Evolutionary conservation across 1,140 invertebrate genomes (phyloP), one percentile per base, ranked within the genome.

Genomic region (Periplaneta americana): DNA sequence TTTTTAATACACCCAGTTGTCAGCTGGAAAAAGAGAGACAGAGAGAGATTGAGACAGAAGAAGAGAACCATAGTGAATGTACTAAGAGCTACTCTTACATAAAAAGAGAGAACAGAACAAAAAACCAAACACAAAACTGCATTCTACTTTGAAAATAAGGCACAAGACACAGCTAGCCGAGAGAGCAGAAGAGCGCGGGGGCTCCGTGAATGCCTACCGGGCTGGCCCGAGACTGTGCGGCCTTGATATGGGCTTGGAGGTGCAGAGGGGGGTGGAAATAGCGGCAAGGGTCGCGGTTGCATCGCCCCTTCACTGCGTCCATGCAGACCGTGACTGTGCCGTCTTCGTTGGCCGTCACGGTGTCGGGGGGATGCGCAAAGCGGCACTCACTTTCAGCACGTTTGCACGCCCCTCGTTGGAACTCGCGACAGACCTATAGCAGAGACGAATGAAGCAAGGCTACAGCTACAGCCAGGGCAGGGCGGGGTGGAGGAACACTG

Each of bases 191-290:
- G 83, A 85, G 79, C 85, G 82, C 84, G 82, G 85, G 74, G 85
- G 80, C 83, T 80, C 35, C 81, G 81, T 81, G 81, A 80, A 81
- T 93, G 93, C 95, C 95, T 96, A 97, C 96, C 96, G 95, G 94
- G 93, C 95, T 94, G 92, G 94, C 95, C 94, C 95, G 96, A 93
- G 82, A 84, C 94, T 96, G 95, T 94, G 96, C 92, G 89, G 94
- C 96, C 95, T 98, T 98, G 94, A 98, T 96, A 95, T 98, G 96
- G 92, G 96, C 96, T 95, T 98, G 96, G 91, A 98, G 96, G 95
- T 98, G 97, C 93, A 97, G 94, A 93, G 96, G 95, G 92, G 96
- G 96, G 93, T 97, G 96, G 93, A 97, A 97, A 96, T 97, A 97
- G 94, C 96, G 95, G 95, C 96, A 97, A 92, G 95, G 95, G 91